A percentile compares a stretch with the other conserved stretches of the same genome.
Conservation (phyloP, 2,113 vertebrate species). For the Pelvicachromis taeniatus region DNA sequence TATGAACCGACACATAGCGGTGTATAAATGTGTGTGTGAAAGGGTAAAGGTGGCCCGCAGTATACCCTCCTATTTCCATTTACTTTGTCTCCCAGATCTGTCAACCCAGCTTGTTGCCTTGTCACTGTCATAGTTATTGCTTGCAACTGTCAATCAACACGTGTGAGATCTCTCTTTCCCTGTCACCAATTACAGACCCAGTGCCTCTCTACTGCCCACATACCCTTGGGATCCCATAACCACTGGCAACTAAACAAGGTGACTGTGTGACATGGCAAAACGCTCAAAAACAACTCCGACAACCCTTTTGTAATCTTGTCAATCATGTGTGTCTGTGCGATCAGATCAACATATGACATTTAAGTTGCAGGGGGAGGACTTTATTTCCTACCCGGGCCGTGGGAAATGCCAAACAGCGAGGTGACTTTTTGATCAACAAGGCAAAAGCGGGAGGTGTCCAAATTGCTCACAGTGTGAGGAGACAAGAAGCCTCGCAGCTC, state of each 20-base stretch:
- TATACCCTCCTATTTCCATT: not conserved
- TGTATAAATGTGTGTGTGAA: not conserved
- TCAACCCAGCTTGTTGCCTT: slow-evolving; percentile 17
- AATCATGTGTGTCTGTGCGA: not conserved
- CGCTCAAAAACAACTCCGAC: not conserved
- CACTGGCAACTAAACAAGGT: not conserved
- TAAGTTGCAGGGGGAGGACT: not conserved
- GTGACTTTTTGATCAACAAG: slow-evolving; percentile 37
- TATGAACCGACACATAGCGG: not conserved
- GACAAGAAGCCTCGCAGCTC: slow-evolving; percentile 9
- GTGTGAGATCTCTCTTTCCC: not conserved
- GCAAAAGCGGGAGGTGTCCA: slow-evolving; percentile 21
- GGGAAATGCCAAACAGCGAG: slow-evolving; percentile 18
- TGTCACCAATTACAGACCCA: not conserved
- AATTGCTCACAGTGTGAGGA: slow-evolving; percentile 20
- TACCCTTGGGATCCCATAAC: not conserved
- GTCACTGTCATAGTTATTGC: slow-evolving; percentile 25
- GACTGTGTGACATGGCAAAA: not conserved
- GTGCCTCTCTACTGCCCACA: not conserved
- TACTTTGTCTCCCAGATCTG: not conserved
- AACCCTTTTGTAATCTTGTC: slow-evolving; percentile 5
- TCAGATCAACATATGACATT: slow-evolving; percentile 32
- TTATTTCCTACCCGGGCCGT: not conserved
- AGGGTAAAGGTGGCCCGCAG: not conserved
- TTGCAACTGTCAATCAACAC: slow-evolving; percentile 39